Percentiles rank a stretch among this genome's conserved stretches.
phyloP scores from a whole-genome alignment of 1,140 invertebrate species.

The Brachionus paranguensis region DNA sequence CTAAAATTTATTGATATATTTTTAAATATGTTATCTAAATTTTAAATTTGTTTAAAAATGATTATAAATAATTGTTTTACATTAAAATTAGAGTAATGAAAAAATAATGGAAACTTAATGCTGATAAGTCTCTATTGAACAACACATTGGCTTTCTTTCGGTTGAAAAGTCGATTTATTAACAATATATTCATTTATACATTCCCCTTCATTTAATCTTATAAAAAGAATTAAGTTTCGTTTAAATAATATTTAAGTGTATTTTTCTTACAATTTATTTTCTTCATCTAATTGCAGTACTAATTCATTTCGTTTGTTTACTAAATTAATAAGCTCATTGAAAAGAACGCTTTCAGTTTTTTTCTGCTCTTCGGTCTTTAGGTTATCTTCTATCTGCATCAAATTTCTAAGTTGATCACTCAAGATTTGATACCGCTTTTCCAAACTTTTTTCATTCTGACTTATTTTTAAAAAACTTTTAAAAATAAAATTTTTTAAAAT shows the following conservation, averaged over 20 bases:
- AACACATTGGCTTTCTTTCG: neutral
- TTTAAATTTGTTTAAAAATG: neutral
- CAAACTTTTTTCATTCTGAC: conserved; percentile 37
- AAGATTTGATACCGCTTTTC: conserved; percentile 3
- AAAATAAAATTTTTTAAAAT: neutral
- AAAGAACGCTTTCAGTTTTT: neutral
- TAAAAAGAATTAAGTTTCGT: neutral
- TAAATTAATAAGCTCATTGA: conserved; percentile 27
- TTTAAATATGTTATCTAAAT: neutral
- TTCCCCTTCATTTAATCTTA: neutral
- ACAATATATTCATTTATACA: conserved; percentile 13
- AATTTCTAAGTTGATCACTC: conserved; percentile 22
- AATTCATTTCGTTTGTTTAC: conserved; percentile 27
- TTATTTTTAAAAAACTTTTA: neutral
- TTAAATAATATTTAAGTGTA: neutral
- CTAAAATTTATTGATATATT: too few relatives aligned
- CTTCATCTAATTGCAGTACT: conserved; percentile 17
- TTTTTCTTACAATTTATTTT: conserved; percentile 19
- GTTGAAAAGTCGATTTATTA: neutral
- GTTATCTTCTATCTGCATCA: conserved; percentile 4
- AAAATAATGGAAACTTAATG: neutral
- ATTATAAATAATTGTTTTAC: neutral
- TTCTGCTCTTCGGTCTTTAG: conserved; percentile 30
- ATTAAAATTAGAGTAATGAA: neutral
- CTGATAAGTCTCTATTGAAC: neutral